Percentiles rank a stretch among this genome's conserved stretches.
These are phyloP conservation scores for Schizotus pectinicornis DNA, from an alignment of 2,888 invertebrate species.

Conservation along the genomic window DNA sequence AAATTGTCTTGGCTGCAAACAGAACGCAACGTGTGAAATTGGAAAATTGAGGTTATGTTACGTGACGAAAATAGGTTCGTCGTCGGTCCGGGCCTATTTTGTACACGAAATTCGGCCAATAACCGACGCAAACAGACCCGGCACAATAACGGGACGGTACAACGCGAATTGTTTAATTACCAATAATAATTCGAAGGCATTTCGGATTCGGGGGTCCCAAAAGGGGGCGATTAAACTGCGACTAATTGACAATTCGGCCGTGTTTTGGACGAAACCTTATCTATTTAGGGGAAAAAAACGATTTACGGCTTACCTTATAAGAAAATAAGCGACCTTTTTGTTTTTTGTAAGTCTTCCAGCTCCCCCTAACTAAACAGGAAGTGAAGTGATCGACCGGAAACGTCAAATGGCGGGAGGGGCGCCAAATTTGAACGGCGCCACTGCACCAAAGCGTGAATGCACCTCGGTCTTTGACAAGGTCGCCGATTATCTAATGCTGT, in stretches of 20 bases:
- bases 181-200: conserved; percentile 43
- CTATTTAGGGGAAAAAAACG: conserved; percentile 24
- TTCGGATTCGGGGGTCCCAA: conserved; percentile 17
- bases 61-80: conserved; percentile 4
- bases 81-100: not conserved
- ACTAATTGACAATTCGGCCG: not conserved
- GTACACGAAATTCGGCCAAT: too few species aligned
- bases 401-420: conserved; percentile 10
- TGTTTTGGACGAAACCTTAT: conserved; percentile 21
- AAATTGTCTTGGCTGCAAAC: conserved; percentile 57
- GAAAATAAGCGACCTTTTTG: conserved; percentile 37
- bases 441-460: too few species aligned
- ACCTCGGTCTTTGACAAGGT: too few species aligned
- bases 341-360: conserved; percentile 27
- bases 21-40: conserved; percentile 14
- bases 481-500: too few species aligned
- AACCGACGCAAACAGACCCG: not conserved
- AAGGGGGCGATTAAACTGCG: conserved; percentile 7
- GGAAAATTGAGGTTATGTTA: conserved; percentile 42
- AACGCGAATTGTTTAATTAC: conserved; percentile 31
- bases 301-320: conserved; percentile 33
- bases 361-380: not conserved
- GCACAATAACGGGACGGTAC: not conserved
- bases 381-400: not conserved
- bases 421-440: not conserved